Evolutionary conservation across 2,888 invertebrate genomes (phyloP).

Genomic region (Temnothorax rugatulus): DNA sequence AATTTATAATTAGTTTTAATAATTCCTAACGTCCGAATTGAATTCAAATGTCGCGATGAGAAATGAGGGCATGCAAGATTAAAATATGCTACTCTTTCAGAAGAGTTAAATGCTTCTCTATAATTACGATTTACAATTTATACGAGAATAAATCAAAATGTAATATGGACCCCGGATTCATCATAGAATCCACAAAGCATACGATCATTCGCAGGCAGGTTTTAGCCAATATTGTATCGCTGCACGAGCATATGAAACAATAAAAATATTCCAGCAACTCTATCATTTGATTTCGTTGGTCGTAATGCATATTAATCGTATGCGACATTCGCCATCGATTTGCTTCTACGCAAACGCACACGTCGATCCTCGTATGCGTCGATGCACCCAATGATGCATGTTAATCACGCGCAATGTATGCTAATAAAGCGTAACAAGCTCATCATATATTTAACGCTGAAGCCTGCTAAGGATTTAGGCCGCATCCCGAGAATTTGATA

Average conservation of each 20-base stretch:
- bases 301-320: slow-evolving; percentile 29
- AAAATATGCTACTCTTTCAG: background rate
- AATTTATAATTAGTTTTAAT: background rate
- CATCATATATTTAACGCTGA: slow-evolving; percentile 36
- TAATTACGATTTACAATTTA: slow-evolving; percentile 9
- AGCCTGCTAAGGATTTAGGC: slow-evolving; percentile 30
- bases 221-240: background rate
- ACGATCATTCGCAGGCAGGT: background rate
- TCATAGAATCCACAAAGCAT: background rate
- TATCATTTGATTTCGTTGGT: background rate
- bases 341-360: background rate
- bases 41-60: background rate
- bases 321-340: background rate
- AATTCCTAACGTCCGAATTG: background rate
- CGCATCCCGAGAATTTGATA: slow-evolving; percentile 13
- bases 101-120: background rate
- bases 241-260: background rate
- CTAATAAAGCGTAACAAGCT: slow-evolving; percentile 44
- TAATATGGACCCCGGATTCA: background rate
- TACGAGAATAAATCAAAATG: background rate
- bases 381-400: slow-evolving; percentile 13
- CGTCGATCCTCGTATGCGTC: background rate
- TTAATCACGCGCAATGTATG: slow-evolving; percentile 37
- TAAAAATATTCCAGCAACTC: slow-evolving; percentile 8
- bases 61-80: background rate